phyloP scores from a whole-genome alignment of 2,113 vertebrate species.

The Gila orcuttii region DNA sequence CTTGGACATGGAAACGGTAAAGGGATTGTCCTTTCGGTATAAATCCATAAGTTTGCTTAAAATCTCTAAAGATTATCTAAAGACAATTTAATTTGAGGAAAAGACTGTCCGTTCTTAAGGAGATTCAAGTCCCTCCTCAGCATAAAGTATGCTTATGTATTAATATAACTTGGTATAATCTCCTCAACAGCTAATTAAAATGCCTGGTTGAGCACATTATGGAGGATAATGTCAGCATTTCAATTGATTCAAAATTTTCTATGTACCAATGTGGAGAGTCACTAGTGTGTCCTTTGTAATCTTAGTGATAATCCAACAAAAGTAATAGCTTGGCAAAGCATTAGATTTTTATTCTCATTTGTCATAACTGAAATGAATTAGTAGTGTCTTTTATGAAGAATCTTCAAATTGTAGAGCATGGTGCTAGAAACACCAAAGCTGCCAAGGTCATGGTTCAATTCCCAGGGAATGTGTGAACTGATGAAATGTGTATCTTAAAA shows the following conservation, averaged over 20 bases:
- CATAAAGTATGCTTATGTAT: neutral
- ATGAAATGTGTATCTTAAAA: neutral
- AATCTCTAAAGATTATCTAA: conserved; percentile 18
- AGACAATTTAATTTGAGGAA: neutral
- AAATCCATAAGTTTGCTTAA: conserved; percentile 13
- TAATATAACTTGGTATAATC: conserved; percentile 10
- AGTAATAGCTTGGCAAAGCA: neutral
- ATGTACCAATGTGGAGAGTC: neutral
- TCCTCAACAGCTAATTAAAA: conserved; percentile 19
- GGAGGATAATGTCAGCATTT: conserved; percentile 12
- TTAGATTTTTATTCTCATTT: neutral
- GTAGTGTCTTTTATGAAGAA: neutral
- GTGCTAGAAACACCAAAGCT: neutral
- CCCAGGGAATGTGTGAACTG: neutral
- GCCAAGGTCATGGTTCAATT: neutral
- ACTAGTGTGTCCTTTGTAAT: neutral
- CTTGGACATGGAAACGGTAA: neutral
- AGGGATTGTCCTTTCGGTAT: neutral
- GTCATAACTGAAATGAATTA: neutral
- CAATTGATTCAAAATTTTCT: neutral
- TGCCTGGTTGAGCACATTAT: neutral
- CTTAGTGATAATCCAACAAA: neutral
- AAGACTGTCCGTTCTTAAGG: neutral
- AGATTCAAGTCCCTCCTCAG: neutral
- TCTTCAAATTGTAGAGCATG: neutral